Evolutionary conservation across 23 tunicate species (phyloP).

Genomic region (Oikopleura vanhoeffeni): DNA sequence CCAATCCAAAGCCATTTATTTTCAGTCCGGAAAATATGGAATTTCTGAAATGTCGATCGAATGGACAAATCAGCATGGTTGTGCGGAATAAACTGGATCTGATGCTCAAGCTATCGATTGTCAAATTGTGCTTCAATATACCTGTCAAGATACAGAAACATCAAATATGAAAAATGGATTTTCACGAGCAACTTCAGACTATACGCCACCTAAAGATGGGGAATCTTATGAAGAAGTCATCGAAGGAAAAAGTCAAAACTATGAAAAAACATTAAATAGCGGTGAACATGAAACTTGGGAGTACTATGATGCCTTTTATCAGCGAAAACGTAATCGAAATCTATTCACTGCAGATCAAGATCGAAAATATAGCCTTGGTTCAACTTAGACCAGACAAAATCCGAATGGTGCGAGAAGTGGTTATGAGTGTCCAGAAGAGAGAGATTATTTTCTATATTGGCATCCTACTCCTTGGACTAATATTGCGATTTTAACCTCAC

Average conservation of each 20-base stretch:
- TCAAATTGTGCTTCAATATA: slow-evolving; percentile 17
- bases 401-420: slow-evolving; percentile 38
- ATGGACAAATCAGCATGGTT: slow-evolving; percentile 97
- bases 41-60: slow-evolving; percentile 36
- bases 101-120: slow-evolving; percentile 50
- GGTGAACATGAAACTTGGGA: slow-evolving; percentile 80
- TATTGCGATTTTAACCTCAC: slow-evolving; percentile 44
- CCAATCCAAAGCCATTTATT: slow-evolving; percentile 46
- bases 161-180: slow-evolving; percentile 33
- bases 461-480: slow-evolving; percentile 70
- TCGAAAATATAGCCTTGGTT: slow-evolving; percentile 17
- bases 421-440: slow-evolving; percentile 77
- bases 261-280: slow-evolving; percentile 17
- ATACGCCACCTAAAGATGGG: not conserved
- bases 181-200: slow-evolving; percentile 22
- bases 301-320: slow-evolving; percentile 57
- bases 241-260: not conserved
- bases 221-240: not conserved
- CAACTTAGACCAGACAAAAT: slow-evolving; percentile 56
- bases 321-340: slow-evolving; percentile 45
- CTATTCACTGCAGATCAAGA: slow-evolving; percentile 58
- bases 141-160: not conserved
- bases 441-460: slow-evolving; percentile 76
- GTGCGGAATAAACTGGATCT: slow-evolving; percentile 48
- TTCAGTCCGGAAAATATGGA: slow-evolving; percentile 21